Evolutionary conservation across 2,113 vertebrate species (phyloP).

Genomic region (Odocoileus hemionus): DNA sequence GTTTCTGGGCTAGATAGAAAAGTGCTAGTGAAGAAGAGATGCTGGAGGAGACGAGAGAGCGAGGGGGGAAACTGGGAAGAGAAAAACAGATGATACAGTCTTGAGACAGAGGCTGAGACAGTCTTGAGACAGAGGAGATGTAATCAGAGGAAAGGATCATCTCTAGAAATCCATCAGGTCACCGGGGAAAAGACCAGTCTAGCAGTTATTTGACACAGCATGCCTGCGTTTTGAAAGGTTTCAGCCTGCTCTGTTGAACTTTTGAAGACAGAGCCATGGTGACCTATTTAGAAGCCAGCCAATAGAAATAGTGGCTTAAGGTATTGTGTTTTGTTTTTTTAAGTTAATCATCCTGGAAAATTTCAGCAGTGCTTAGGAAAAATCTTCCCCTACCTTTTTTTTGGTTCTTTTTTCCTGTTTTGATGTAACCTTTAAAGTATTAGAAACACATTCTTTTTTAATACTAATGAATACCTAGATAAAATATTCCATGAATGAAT

Average conservation of each 20-base stretch:
- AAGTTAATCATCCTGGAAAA: slow-evolving; percentile 21
- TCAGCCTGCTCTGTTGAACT: background rate
- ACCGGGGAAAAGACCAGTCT: background rate
- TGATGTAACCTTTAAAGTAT: background rate
- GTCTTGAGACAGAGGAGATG: background rate
- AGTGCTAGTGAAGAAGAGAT: background rate
- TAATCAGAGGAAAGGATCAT: background rate
- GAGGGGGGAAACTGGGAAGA: background rate
- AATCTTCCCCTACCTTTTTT: background rate
- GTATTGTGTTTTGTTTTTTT: background rate
- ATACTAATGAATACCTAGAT: background rate
- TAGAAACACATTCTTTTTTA: slow-evolving; percentile 7
- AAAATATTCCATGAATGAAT: slow-evolving; percentile 14
- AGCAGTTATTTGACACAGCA: background rate
- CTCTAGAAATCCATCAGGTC: slow-evolving; percentile 10
- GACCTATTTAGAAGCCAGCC: background rate
- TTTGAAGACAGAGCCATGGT: background rate
- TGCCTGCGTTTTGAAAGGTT: background rate
- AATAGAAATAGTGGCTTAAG: background rate
- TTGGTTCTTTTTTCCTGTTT: background rate
- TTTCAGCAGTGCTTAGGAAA: background rate
- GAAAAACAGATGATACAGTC: background rate
- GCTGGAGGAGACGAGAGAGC: background rate
- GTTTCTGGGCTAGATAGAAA: background rate
- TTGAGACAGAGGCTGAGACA: background rate